Conservation (phyloP, 2,113 vertebrate species). For the Thryonomys swinderianus region DNA sequence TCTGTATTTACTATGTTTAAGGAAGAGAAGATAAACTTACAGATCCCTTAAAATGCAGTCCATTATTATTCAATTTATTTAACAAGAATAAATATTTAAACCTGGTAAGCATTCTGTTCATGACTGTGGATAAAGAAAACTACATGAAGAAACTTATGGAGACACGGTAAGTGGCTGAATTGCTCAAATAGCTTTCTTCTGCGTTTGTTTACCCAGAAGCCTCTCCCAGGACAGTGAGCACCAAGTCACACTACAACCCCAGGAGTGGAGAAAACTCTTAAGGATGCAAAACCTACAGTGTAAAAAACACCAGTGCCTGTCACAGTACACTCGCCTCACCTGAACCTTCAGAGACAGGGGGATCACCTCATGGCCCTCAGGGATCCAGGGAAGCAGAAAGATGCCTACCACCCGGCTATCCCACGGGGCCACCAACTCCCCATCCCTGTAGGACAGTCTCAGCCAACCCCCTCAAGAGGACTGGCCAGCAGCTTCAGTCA, state of each 20-base stretch:
- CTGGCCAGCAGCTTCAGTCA: background rate
- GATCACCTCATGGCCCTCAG: background rate
- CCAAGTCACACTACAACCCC: background rate
- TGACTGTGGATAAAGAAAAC: background rate
- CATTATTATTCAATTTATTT: background rate
- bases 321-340: background rate
- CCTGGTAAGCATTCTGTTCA: background rate
- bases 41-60: background rate
- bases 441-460: background rate
- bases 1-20: background rate
- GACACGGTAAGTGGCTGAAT: too few species aligned
- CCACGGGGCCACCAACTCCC: background rate
- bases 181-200: background rate
- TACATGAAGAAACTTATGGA: background rate
- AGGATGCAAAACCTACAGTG: background rate
- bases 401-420: background rate
- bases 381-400: background rate
- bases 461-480: background rate
- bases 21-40: background rate
- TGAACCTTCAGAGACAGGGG: background rate
- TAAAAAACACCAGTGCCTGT: background rate
- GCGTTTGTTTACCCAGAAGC: background rate
- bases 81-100: background rate
- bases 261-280: background rate
- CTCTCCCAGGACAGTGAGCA: background rate